Evolutionary conservation across 2,113 vertebrate species (phyloP).

Genomic region (Gadus chalcogrammus): DNA sequence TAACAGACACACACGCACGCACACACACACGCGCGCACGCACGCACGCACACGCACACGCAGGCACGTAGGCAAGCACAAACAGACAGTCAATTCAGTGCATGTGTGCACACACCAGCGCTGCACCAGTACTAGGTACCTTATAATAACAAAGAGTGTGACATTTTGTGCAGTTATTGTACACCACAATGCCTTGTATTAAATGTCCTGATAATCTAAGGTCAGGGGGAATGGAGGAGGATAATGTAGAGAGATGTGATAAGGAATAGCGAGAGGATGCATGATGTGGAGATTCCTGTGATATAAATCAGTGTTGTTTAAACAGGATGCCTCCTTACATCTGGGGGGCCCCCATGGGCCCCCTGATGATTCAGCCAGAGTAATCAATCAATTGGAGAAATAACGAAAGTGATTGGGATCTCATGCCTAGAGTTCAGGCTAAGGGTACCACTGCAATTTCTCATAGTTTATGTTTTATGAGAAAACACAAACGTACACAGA

Average conservation of each 20-base stretch:
- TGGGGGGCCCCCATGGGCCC: slow-evolving; percentile 6
- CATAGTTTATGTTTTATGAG: slow-evolving; percentile 18
- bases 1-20: slow-evolving; percentile 4
- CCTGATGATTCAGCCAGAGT: slow-evolving; percentile 12
- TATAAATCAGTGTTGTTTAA: slow-evolving; percentile 26
- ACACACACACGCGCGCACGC: not conserved
- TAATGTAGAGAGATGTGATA: slow-evolving; percentile 48
- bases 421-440: not conserved
- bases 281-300: not conserved
- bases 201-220: no score
- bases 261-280: not conserved
- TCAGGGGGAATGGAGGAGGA: no score
- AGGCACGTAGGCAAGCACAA: not conserved
- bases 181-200: no score
- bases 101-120: no score
- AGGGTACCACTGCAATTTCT: slow-evolving; percentile 19
- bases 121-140: no score
- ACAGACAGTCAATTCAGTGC: not conserved
- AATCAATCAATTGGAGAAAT: slow-evolving; percentile 24
- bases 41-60: slow-evolving; percentile 7
- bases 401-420: slow-evolving; percentile 14
- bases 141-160: no score
- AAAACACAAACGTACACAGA: not conserved
- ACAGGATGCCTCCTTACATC: slow-evolving; percentile 9
- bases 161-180: no score